A percentile compares a stretch with the other conserved stretches of the same genome.
phyloP scores from a whole-genome alignment of 37 sponge, comb jelly and placozoan genomes.

The Diacarnus erythraeanus region DNA sequence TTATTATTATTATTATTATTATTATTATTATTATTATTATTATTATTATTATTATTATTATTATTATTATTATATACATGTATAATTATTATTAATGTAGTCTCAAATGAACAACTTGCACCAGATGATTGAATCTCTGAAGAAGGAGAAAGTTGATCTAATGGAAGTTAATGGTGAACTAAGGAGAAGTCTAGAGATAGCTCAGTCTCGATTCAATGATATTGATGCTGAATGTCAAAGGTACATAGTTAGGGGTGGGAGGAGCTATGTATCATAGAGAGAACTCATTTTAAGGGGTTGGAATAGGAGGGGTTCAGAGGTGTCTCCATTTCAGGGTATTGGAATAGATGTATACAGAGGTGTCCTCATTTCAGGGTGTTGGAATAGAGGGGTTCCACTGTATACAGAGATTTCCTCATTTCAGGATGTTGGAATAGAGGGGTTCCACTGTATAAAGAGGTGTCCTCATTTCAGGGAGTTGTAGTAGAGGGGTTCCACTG shows the following conservation, averaged over 20 bases:
- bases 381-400: neutral
- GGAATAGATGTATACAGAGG: no score
- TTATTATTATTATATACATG: neutral
- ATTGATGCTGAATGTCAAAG: slow-evolving; percentile 11
- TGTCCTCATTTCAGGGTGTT: no score
- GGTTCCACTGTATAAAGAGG: neutral
- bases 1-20: slow-evolving; percentile 3
- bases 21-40: slow-evolving; percentile 3
- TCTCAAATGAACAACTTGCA: neutral
- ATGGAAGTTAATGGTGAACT: slow-evolving; percentile 25
- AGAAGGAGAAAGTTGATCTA: slow-evolving; percentile 30
- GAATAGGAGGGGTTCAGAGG: neutral
- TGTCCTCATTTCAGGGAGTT: neutral
- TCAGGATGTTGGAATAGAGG: neutral
- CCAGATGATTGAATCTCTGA: neutral
- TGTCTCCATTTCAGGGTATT: no score
- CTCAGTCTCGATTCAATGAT: neutral
- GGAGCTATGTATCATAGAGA: neutral
- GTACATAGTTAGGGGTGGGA: neutral
- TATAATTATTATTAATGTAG: neutral
- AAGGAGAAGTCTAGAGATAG: neutral
- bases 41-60: slow-evolving; percentile 3
- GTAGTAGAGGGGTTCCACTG: no score
- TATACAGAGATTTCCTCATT: neutral
- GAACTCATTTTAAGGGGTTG: no score